Conservation (phyloP, 1,140 invertebrate genomes). For the Protaetia brevitarsis region DNA sequence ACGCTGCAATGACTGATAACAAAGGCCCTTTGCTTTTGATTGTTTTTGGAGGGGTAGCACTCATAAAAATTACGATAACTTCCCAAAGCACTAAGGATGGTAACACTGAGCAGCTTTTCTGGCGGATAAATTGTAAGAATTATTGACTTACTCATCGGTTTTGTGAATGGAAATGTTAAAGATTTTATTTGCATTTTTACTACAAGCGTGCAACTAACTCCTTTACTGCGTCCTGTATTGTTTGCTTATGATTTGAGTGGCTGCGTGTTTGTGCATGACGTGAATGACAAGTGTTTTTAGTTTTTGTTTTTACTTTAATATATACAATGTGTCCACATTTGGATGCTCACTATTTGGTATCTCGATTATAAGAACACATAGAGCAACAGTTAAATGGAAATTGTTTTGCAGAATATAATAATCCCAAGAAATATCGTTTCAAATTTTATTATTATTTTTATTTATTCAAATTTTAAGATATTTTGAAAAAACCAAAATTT, state of each 20-base stretch:
- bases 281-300: not conserved
- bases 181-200: conserved; percentile 3
- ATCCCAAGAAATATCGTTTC: no score
- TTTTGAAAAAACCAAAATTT: no score
- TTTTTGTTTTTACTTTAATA: not conserved
- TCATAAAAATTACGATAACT: no score
- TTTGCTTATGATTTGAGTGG: not conserved
- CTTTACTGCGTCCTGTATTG: not conserved
- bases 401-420: no score
- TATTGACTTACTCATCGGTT: not conserved
- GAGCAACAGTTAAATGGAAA: no score
- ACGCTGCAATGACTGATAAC: not conserved
- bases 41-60: not conserved
- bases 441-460: no score
- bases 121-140: not conserved
- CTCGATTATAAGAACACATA: no score
- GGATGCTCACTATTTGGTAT: no score
- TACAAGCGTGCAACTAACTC: not conserved
- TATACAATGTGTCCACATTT: no score
- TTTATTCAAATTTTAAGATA: no score
- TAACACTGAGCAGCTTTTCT: no score
- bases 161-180: not conserved
- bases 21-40: not conserved
- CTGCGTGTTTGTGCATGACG: not conserved
- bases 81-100: no score